phyloP scores from a whole-genome alignment of 2,797 vertebrate species.

The Tympanoctomys barrerae region DNA sequence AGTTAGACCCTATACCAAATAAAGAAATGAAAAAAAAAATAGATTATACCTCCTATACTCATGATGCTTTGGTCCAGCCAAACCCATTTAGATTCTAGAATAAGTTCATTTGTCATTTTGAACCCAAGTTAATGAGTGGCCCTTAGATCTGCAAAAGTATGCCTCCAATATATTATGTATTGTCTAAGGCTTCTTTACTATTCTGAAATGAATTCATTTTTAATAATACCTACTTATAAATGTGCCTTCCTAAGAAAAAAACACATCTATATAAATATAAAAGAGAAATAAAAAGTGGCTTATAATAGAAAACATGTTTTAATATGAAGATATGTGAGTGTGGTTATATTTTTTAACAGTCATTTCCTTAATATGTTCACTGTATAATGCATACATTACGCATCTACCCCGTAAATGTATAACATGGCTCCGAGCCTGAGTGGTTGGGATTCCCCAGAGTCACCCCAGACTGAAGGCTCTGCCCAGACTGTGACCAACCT shows the following conservation, averaged over 20 bases:
- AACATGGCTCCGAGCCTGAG: not conserved
- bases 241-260: slow-evolving; percentile 37
- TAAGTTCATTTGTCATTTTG: not conserved
- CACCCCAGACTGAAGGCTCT: not conserved
- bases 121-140: not conserved
- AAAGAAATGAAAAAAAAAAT: no score
- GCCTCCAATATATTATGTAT: not conserved
- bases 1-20: no score
- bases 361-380: not conserved
- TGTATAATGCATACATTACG: not conserved
- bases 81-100: not conserved
- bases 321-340: not conserved
- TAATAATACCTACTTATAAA: not conserved
- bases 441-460: not conserved
- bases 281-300: not conserved
- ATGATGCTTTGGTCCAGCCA: not conserved
- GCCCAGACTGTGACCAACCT: not conserved
- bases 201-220: not conserved
- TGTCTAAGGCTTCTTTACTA: not conserved
- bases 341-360: not conserved
- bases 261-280: not conserved
- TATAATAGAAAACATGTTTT: not conserved
- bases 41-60: not conserved
- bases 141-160: not conserved
- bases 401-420: not conserved